These are phyloP conservation scores for Diachasmimorpha longicaudata DNA, from an alignment of 1,140 invertebrate species.

Conservation along the genomic window DNA sequence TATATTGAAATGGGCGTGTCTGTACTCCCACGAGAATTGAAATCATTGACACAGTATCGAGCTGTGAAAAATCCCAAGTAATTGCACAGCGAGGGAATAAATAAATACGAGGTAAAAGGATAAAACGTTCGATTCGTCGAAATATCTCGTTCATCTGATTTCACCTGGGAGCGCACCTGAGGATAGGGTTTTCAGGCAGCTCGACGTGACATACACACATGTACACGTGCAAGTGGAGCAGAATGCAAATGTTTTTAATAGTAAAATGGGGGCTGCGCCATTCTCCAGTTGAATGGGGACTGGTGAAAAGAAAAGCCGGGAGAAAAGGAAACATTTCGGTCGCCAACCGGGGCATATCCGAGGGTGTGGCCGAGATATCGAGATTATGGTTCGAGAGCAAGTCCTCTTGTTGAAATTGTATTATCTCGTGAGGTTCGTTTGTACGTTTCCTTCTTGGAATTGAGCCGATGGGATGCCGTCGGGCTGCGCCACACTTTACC, in stretches of 20 bases:
- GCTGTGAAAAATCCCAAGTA: not conserved
- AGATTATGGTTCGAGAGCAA: not conserved
- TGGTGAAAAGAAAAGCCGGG: not conserved
- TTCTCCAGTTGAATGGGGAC: slow-evolving; percentile 9
- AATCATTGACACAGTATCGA: slow-evolving; percentile 9
- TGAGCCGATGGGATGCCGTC: slow-evolving; percentile 2
- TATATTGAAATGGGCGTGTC: slow-evolving; percentile 15
- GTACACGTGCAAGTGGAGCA: slow-evolving; percentile 27
- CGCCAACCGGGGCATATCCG: not conserved
- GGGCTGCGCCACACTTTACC: slow-evolving; percentile 32
- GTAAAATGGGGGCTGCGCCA: not conserved
- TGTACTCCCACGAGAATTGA: slow-evolving; percentile 22
- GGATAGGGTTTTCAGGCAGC: not conserved
- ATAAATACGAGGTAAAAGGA: not conserved
- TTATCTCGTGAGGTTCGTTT: not conserved
- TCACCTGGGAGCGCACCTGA: slow-evolving; percentile 18
- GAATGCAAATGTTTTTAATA: slow-evolving; percentile 24
- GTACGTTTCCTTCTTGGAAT: slow-evolving; percentile 18
- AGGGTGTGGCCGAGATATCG: slow-evolving; percentile 16
- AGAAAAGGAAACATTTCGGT: not conserved
- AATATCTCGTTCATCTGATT: slow-evolving; percentile 20
- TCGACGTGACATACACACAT: slow-evolving; percentile 16
- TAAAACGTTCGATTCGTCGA: slow-evolving; percentile 8
- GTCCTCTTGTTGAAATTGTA: slow-evolving; percentile 7
- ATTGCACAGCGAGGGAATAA: not conserved